Base-by-base conservation (phyloP, 2,797 vertebrate genomes). In the Spizella passerina region DNA sequence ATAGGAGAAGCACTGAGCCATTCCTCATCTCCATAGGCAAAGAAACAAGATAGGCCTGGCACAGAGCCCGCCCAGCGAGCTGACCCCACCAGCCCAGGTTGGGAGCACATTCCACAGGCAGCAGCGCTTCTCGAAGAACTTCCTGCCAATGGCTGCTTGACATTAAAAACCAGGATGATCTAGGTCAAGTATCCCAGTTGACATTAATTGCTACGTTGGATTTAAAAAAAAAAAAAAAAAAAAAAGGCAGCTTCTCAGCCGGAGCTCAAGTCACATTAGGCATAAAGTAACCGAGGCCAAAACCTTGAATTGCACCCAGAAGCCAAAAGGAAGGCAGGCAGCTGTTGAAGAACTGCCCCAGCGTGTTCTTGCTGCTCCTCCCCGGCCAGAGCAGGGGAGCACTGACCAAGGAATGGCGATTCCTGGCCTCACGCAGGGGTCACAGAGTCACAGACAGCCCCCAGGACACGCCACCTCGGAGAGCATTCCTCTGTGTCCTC, bases 91-190 rank as follows among this genome's bases (percentile, higher is more conserved):
- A 47, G 41, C 27, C 86, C 71, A 95, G 81, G 81, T 68, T 78
- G 56, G 86, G 50, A 93, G 72, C 50, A 39, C 86, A 81, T 96
- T 93, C 92, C 95, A 80, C 10, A 69, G 68, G 65, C 88, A 82
- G 43, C 85, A 94, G 75, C 32, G 71, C 86, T 92, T 82, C 92
- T 95, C 5, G 0, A 80, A 96, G 92, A 95, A 94, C 93, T 95
- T 97, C 93, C 95, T 96, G 93, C 90, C 90, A 93, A 94, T 85
- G 86, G 86, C 92, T 90, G 90, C 90, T 87, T 96, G 93, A 96
- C 94, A 97, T 95, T 94, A 96, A 92, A 91, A 94, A 68, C 53
- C 39, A 85, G 71, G 23, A 95, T 90, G 83, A 96, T 96, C 86
- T 95, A 97, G 94, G 94, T 93, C 86, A 95, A 96, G 90, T 50